These are phyloP conservation scores for Cheirogaleus medius DNA, from an alignment of 2,113 vertebrate species.

Conservation along the genomic window DNA sequence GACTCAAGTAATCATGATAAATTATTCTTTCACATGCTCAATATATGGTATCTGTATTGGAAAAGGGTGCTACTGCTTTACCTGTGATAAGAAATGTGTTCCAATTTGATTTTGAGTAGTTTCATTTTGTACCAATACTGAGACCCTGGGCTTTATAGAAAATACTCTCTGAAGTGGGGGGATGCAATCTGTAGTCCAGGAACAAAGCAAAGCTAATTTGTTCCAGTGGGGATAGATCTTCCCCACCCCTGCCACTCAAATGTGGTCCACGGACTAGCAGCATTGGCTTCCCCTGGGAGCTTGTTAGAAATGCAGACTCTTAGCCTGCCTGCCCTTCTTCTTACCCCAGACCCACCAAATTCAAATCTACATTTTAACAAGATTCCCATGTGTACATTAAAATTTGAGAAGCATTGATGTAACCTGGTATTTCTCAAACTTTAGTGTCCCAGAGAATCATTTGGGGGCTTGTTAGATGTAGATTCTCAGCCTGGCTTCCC, in stretches of 20 bases:
- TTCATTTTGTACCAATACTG: not conserved
- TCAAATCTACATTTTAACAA: not conserved
- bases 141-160: not conserved
- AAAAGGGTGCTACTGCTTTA: not conserved
- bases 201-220: constrained; percentile 20
- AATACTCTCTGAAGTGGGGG: not conserved
- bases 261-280: not conserved
- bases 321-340: not conserved
- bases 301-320: not conserved
- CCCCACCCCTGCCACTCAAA: not conserved
- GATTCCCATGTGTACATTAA: not conserved
- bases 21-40: constrained; percentile 5
- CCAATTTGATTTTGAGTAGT: not conserved
- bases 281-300: not conserved
- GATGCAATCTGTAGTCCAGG: not conserved
- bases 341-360: not conserved
- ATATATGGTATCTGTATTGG: not conserved
- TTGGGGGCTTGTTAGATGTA: not conserved
- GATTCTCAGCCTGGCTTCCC: not conserved
- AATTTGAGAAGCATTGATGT: not conserved
- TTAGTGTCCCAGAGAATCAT: not conserved
- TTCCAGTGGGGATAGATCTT: not conserved
- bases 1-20: not conserved
- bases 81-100: not conserved
- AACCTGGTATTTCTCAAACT: not conserved